phyloP scores from a whole-genome alignment of 2,888 invertebrate genomes.

The Chrysodeixis includens region DNA sequence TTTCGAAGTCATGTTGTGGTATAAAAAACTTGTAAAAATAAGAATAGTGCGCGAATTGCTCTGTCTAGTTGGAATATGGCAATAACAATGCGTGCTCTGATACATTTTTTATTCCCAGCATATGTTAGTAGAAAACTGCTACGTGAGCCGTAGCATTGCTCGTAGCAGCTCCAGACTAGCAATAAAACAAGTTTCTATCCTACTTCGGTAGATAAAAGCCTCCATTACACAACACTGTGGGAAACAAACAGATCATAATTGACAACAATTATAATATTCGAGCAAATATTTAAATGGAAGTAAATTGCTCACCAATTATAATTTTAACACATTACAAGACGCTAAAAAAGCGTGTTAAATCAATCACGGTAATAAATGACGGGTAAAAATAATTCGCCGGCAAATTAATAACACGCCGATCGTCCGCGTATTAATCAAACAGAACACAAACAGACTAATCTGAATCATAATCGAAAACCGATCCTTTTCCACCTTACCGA shows the following conservation, averaged over 20 bases:
- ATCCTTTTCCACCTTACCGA: slow-evolving; percentile 34
- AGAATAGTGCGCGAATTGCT: too few relatives aligned
- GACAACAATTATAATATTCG: slow-evolving; percentile 12
- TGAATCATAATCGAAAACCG: slow-evolving; percentile 49
- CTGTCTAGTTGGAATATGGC: too few relatives aligned
- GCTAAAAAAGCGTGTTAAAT: slow-evolving; percentile 53
- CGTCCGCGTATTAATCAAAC: slow-evolving; percentile 43
- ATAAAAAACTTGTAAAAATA: too few relatives aligned
- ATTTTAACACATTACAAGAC: slow-evolving; percentile 49
- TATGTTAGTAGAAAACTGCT: slow-evolving; percentile 12
- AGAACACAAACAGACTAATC: slow-evolving; percentile 46
- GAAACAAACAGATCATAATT: slow-evolving; percentile 48
- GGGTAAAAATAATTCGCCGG: slow-evolving; percentile 45
- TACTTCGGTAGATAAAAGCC: neutral
- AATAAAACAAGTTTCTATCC: slow-evolving; percentile 5
- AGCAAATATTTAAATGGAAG: slow-evolving; percentile 37
- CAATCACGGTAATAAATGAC: slow-evolving; percentile 58
- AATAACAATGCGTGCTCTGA: neutral
- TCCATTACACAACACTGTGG: slow-evolving; percentile 16
- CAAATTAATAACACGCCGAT: slow-evolving; percentile 45
- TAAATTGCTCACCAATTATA: slow-evolving; percentile 54
- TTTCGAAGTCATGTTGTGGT: too few relatives aligned
- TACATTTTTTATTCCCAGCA: neutral
- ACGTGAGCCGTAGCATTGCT: slow-evolving; percentile 37
- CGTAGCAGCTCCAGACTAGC: slow-evolving; percentile 12